Conservation (phyloP, 2,797 vertebrate genomes). For the Melanotaenia maccullochi region DNA sequence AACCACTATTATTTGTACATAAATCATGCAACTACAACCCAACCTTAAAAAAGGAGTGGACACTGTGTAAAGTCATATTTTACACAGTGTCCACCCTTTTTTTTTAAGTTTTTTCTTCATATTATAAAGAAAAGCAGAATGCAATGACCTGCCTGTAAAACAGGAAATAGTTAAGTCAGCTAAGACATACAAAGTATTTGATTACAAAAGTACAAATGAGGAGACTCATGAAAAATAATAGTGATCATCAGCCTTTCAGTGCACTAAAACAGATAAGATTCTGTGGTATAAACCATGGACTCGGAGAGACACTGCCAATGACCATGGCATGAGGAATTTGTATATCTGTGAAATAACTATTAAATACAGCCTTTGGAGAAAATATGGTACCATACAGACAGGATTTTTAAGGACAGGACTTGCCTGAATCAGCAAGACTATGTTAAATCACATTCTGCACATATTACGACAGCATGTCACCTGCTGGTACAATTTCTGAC, state of each 20-base stretch:
- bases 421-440: not conserved
- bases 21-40: not conserved
- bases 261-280: no score
- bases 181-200: no score
- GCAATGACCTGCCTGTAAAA: not conserved
- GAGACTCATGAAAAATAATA: no score
- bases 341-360: not conserved
- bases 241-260: no score
- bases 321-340: not conserved
- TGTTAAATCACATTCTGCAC: not conserved
- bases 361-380: not conserved
- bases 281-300: no score
- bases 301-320: not conserved
- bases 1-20: not conserved
- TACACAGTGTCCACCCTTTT: no score
- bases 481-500: not conserved
- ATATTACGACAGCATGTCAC: not conserved
- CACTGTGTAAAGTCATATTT: not conserved
- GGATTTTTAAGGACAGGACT: not conserved
- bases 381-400: not conserved
- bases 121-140: not conserved
- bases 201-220: no score
- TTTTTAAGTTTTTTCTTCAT: no score
- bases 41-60: not conserved
- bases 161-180: no score